These are phyloP conservation scores for Echeneis naucrates DNA, from an alignment of 2,797 vertebrate species.

Conservation along the genomic window DNA sequence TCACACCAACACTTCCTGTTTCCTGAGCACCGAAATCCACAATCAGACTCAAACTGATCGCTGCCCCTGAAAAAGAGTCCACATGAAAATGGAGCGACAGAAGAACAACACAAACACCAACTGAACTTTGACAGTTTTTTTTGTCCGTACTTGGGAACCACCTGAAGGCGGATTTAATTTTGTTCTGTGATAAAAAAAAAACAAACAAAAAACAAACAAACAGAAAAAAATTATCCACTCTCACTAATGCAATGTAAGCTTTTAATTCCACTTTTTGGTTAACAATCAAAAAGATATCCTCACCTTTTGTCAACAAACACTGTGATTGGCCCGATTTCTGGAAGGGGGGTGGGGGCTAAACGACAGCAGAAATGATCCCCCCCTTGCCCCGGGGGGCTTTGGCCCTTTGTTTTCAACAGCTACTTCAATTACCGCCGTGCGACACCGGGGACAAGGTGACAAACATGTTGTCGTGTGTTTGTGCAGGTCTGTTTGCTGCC, in stretches of 20 bases:
- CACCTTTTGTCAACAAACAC: slow-evolving; percentile 56
- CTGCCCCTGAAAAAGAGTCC: no score
- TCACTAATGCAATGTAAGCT: slow-evolving; percentile 51
- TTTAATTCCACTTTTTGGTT: slow-evolving; percentile 56
- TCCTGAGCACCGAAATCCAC: not conserved
- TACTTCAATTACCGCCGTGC: slow-evolving; percentile 48
- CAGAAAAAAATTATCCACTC: slow-evolving; percentile 37
- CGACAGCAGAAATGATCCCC: slow-evolving; percentile 42
- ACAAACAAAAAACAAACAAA: no score
- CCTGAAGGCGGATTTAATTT: slow-evolving; percentile 18
- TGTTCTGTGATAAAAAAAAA: slow-evolving; percentile 1
- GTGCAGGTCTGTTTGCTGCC: slow-evolving; percentile 56
- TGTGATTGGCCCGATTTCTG: slow-evolving; percentile 34
- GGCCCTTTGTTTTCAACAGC: slow-evolving; percentile 60
- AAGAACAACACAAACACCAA: no score
- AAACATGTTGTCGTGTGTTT: slow-evolving; percentile 74
- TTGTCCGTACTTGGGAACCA: not conserved
- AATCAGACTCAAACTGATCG: no score
- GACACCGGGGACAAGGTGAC: slow-evolving; percentile 63
- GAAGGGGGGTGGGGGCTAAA: no score
- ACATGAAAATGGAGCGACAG: no score
- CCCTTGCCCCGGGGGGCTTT: slow-evolving; percentile 26
- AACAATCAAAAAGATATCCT: slow-evolving; percentile 38
- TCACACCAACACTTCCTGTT: not conserved
- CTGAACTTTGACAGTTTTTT: no score